These are phyloP conservation scores for Siniperca scherzeri DNA, from an alignment of 2,797 vertebrate genomes.

Conservation along the genomic window DNA sequence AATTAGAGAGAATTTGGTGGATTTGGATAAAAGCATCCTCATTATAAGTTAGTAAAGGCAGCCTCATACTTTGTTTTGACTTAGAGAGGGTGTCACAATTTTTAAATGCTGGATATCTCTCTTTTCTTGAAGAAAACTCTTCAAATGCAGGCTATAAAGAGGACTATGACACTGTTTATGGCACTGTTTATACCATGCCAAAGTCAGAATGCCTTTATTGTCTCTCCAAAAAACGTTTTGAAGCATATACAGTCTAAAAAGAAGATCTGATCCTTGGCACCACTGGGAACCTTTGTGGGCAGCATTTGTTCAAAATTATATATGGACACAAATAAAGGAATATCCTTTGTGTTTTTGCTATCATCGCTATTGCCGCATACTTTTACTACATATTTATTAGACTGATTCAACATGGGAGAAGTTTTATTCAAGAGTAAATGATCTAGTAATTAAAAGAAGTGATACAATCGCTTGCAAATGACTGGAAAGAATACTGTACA, in stretches of 20 bases:
- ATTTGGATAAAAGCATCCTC: background rate
- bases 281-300: conserved; percentile 23
- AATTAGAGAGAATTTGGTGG: background rate
- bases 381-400: conserved; percentile 2
- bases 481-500: background rate
- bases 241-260: conserved; percentile 28
- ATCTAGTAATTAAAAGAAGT: background rate
- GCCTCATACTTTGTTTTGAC: conserved; percentile 28
- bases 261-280: conserved; percentile 2
- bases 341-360: conserved; percentile 23
- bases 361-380: background rate
- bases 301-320: conserved; percentile 31
- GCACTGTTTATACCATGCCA: conserved; percentile 21
- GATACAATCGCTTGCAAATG: background rate
- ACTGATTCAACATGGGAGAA: background rate
- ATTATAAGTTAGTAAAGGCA: conserved; percentile 29
- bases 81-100: background rate
- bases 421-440: background rate
- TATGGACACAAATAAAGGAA: conserved; percentile 25
- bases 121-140: conserved; percentile 9
- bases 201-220: conserved; percentile 31
- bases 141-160: conserved; percentile 20
- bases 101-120: conserved; percentile 21
- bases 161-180: conserved; percentile 18
- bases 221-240: conserved; percentile 22